A percentile compares a stretch with the other conserved stretches of the same genome.
phyloP scores from a whole-genome alignment of 1,140 invertebrate species.

The Calosoma granatense region DNA sequence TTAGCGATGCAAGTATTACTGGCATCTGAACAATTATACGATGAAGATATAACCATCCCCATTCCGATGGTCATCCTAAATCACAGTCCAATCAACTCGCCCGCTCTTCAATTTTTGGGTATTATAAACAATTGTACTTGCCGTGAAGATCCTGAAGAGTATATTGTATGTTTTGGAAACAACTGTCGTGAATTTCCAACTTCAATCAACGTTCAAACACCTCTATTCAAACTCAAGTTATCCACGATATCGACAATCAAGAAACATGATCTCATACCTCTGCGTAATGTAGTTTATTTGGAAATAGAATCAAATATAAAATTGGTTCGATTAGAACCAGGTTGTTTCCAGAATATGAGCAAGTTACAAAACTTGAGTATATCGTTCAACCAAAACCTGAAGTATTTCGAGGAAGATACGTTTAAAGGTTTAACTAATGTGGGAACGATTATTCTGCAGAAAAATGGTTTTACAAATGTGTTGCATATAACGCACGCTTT shows the following conservation, averaged over 20 bases:
- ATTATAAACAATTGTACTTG: background rate
- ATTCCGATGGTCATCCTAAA: background rate
- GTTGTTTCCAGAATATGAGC: conserved; percentile 24
- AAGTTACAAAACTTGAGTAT: conserved; percentile 25
- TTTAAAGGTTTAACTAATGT: conserved; percentile 26
- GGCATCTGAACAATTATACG: background rate
- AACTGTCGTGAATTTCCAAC: background rate
- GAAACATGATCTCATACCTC: background rate
- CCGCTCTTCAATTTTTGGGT: background rate
- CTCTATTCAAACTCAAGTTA: background rate
- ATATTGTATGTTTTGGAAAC: background rate
- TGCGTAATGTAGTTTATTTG: background rate
- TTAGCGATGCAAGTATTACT: no score
- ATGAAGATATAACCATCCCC: background rate
- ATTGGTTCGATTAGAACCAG: conserved; percentile 13
- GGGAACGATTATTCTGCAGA: conserved; percentile 20
- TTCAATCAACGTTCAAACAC: background rate
- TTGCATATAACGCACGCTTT: conserved; percentile 20
- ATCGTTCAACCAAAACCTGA: conserved; percentile 23
- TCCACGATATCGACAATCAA: background rate
- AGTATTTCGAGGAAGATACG: conserved; percentile 19
- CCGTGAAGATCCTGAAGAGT: background rate
- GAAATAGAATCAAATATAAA: background rate
- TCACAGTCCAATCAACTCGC: background rate
- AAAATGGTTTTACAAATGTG: conserved; percentile 26